Percentiles rank a stretch among this genome's conserved stretches.
phyloP scores from a whole-genome alignment of 2,113 vertebrate species.

The Scytalopus superciliaris region DNA sequence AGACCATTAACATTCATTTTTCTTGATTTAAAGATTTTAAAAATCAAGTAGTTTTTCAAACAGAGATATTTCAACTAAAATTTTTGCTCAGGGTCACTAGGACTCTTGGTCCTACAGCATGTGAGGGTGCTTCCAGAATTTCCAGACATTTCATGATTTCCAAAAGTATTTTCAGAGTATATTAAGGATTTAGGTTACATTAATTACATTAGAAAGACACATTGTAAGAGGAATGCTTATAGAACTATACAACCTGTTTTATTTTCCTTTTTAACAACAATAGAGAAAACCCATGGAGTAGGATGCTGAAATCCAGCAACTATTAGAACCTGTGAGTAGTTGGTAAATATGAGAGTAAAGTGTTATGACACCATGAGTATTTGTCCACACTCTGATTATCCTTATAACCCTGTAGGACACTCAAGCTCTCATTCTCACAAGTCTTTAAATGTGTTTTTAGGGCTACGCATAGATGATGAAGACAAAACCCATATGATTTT shows the following conservation, averaged over 20 bases:
- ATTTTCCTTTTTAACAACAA: neutral
- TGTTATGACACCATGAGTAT: neutral
- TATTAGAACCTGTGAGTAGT: neutral
- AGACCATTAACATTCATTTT: fast-evolving
- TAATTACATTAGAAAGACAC: neutral
- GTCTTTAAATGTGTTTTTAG: neutral
- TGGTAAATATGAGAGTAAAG: neutral
- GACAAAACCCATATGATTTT: neutral
- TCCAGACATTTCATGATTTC: neutral
- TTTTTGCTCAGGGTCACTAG: neutral
- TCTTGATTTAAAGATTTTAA: neutral
- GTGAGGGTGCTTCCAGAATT: neutral
- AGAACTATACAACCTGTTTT: neutral
- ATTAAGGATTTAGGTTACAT: neutral
- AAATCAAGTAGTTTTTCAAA: neutral
- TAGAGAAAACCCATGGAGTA: neutral
- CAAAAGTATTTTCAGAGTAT: neutral
- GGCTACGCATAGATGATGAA: neutral
- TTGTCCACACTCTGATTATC: neutral
- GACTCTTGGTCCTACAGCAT: neutral
- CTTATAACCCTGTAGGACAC: neutral
- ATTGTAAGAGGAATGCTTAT: neutral
- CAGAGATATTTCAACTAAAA: neutral
- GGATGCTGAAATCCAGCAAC: neutral
- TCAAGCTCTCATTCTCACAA: neutral